Base-by-base conservation (phyloP, 2,113 vertebrate species). In the Misgurnus anguillicaudatus region DNA sequence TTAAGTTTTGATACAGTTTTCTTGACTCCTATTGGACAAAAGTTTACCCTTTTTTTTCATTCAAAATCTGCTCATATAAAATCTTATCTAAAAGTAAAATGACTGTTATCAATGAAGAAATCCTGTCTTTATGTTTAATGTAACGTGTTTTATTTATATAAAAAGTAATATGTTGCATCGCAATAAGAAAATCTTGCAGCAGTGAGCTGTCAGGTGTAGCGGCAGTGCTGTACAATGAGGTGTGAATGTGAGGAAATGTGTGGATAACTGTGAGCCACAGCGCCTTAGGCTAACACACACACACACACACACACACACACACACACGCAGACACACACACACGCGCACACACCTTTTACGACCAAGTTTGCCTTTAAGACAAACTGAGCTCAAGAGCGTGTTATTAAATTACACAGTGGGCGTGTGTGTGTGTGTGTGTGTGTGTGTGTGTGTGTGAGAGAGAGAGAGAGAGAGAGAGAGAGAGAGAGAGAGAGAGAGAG, bases 261-360 rank as follows among this genome's bases (percentile, higher is more conserved):
- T 78, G 65, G 70, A 79, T 53, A 47, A 78, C 36, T 47, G 55
- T 57, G 69, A 55, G 55, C 36, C 57, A 24, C 76, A 75, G 70
- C 16, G 38, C 55, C 48, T 79, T 38, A 60, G 68, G 39, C 75
- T 53, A 55, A 47, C 69, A 68, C 77, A 75, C 24, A 24, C 61
- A 71, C 42, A 62, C 31, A 10, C 58, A 41, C 38, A 68, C 39
- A 68, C 64, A 67, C 75, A 78, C 21, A 51, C 41, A 41, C 41
- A 45, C 45, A 63, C 57, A 62, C 58, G 42, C 14, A 31, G 17
- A 4, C 42, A 14, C 67, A 47, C 45, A 62, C 67, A 67, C 47
- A 68, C 24, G 6, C 21, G 10, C 21, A 68, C 65, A 68, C 65
- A 45, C 7, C 7, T 16, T 53, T 31, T 16, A 55, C 48, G 11